Percentiles rank a stretch among this genome's conserved stretches.
phyloP scores from a whole-genome alignment of 2,888 invertebrate genomes.

The Chydorus sphaericus region DNA sequence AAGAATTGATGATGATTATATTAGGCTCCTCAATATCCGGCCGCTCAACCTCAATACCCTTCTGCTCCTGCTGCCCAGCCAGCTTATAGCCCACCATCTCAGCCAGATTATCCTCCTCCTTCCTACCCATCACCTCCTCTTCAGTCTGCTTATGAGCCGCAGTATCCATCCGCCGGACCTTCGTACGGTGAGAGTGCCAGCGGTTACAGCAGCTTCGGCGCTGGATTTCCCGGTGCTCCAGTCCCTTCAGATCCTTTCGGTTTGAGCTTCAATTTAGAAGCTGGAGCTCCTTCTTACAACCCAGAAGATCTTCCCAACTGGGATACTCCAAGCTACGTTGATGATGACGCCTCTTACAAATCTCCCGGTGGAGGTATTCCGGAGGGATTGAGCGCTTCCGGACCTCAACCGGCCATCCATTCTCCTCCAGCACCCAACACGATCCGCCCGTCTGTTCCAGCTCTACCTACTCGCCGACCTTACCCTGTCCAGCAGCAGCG shows the following conservation, averaged over 20 bases:
- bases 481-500: no score
- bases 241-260: conserved; percentile 1
- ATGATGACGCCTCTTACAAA: no score
- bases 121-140: background rate
- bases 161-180: background rate
- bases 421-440: background rate
- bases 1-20: no score
- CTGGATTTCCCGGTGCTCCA: background rate
- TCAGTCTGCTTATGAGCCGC: background rate
- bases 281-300: background rate
- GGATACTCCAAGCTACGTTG: no score
- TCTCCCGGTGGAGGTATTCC: no score
- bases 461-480: background rate
- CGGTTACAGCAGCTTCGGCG: background rate
- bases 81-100: background rate
- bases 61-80: background rate
- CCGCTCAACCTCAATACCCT: background rate
- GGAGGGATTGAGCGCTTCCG: no score
- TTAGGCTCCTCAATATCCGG: no score
- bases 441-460: no score
- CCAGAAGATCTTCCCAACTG: background rate
- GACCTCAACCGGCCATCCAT: background rate
- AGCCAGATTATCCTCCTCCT: background rate
- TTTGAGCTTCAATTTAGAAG: background rate
- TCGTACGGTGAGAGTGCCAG: background rate